These are phyloP conservation scores for Cerceris rybyensis DNA, from an alignment of 2,888 invertebrate species.

Conservation along the genomic window DNA sequence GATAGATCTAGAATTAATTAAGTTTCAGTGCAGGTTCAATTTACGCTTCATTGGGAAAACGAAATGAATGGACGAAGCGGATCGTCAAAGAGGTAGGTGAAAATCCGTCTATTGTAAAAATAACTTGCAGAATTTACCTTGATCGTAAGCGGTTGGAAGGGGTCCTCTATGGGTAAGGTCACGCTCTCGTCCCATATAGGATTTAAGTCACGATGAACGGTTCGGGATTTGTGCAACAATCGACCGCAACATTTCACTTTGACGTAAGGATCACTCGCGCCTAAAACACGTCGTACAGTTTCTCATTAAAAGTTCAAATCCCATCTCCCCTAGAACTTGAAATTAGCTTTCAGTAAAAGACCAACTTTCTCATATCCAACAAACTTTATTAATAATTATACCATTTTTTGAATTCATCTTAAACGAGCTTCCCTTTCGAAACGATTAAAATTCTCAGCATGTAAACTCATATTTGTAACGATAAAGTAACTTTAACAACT, in stretches of 20 bases:
- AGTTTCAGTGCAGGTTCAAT: too few species aligned
- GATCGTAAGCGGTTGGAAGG: constrained; percentile 91
- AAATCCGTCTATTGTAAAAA: neutral
- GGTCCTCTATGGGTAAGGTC: constrained; percentile 95
- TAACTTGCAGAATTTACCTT: constrained; percentile 85
- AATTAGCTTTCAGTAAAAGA: neutral
- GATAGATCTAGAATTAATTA: too few species aligned
- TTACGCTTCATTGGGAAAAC: too few species aligned
- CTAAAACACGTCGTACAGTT: constrained; percentile 82
- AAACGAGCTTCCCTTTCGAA: too few species aligned
- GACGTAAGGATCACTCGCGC: constrained; percentile 98
- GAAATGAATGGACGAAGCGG: too few species aligned
- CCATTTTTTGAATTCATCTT: too few species aligned
- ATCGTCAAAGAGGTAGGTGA: too few species aligned
- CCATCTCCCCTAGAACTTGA: constrained; percentile 39
- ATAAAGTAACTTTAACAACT: too few species aligned
- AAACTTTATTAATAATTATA: too few species aligned
- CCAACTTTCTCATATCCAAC: too few species aligned
- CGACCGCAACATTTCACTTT: constrained; percentile 96
- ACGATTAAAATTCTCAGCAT: too few species aligned
- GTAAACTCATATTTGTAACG: too few species aligned
- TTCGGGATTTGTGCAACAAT: constrained; percentile 95
- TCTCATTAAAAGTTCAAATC: constrained; percentile 11
- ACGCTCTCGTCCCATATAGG: constrained; percentile 99
- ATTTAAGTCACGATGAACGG: constrained; percentile 96